A percentile compares a stretch with the other conserved stretches of the same genome.
Evolutionary conservation across 2,113 vertebrate species (phyloP).

Genomic region (Echinops telfairi): DNA sequence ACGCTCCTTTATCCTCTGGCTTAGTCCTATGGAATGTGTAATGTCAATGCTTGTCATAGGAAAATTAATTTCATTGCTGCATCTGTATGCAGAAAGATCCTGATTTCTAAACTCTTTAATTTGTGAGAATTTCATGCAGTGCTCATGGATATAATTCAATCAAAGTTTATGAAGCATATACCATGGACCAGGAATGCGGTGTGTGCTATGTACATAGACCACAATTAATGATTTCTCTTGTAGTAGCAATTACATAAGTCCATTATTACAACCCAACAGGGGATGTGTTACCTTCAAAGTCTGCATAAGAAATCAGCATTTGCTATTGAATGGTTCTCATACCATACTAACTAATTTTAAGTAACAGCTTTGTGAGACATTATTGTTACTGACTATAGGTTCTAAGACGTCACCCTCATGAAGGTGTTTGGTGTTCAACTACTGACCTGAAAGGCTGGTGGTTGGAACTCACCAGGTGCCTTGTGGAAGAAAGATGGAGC

Average conservation of each 20-base stretch:
- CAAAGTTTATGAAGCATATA: background rate
- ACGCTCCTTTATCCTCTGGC: background rate
- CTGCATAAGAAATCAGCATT: background rate
- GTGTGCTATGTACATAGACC: background rate
- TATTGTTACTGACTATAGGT: background rate
- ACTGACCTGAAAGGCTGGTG: background rate
- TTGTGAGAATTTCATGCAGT: background rate
- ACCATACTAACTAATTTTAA: background rate
- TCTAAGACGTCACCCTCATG: background rate
- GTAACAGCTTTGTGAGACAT: background rate
- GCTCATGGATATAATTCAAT: background rate
- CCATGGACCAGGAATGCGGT: background rate
- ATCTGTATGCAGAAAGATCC: background rate
- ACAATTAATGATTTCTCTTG: background rate
- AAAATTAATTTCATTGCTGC: slow-evolving; percentile 9
- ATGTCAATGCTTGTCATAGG: background rate
- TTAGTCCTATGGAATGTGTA: background rate
- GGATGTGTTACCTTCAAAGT: background rate
- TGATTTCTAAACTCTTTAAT: background rate
- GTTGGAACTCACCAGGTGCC: background rate
- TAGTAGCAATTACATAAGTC: background rate
- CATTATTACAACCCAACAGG: background rate
- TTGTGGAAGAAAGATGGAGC: background rate
- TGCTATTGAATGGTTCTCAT: background rate
- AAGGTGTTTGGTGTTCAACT: background rate